Percentiles rank a stretch among this genome's conserved stretches.
Conservation (phyloP, 2,797 vertebrate species). For the Apodemus agrarius region DNA sequence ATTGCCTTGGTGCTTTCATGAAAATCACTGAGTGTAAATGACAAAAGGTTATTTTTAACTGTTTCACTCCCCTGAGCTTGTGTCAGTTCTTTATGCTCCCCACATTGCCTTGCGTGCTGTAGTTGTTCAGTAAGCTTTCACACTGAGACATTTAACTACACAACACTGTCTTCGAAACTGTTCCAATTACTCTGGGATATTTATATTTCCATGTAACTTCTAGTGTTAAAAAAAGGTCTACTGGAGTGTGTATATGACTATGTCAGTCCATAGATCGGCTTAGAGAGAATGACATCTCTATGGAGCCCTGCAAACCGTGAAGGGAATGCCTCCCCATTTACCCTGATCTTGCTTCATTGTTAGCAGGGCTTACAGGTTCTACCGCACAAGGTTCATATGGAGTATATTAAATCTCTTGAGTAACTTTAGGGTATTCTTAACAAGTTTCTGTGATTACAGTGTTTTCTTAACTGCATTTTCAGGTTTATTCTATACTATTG, state of each 20-base stretch:
- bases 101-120: not conserved
- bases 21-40: not conserved
- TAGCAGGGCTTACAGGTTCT: not conserved
- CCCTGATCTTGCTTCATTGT: not conserved
- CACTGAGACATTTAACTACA: not conserved
- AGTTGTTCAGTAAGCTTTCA: not conserved
- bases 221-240: not conserved
- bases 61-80: not conserved
- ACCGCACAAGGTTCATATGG: not conserved
- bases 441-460: not conserved
- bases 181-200: not conserved
- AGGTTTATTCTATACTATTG: not conserved
- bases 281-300: not conserved
- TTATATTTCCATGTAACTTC: constrained; percentile 28
- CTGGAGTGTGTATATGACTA: not conserved
- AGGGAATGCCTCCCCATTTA: not conserved
- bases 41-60: not conserved
- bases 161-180: not conserved
- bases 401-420: not conserved
- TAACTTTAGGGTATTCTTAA: constrained; percentile 2
- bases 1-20: not conserved
- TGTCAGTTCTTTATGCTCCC: not conserved
- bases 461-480: not conserved
- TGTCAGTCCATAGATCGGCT: not conserved
- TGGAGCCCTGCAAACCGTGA: not conserved